Base-by-base conservation (phyloP, 2,797 vertebrate species). In the Arrhamphus sclerolepis region DNA sequence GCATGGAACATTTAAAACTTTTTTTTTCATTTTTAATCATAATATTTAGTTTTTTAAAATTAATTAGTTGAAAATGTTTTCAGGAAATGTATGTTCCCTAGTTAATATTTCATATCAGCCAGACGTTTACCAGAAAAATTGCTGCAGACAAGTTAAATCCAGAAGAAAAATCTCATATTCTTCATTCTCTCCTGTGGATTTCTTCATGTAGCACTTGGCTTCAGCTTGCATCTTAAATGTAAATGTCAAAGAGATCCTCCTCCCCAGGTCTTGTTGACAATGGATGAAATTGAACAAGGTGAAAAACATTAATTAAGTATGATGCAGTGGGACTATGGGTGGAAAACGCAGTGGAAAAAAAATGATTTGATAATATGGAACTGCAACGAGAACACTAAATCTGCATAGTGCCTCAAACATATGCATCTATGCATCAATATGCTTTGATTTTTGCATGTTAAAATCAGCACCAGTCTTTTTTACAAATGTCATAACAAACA, bases 281-380 rank as follows among this genome's bases (percentile, higher is more conserved):
- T 70, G 77, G 68, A 61, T 7, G 28, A 83, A 83, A 85, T 80
- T 79, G 72, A 88, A 87, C 76, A 80, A 71, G 77, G 70, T 72
- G 50, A 53, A 81, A 81, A 84, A 83, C 82, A 77, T 70, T 58
- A 38, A 82, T 47, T 59, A 47, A 75, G 47, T 51, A 55, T 29
- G 61, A 75, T 55, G 14, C 41, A 54, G 59, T 44, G 52, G 24
- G 20, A 1, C 49, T 31, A 5, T 46, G 56, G 42, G 52, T 55
- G 43, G 56, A 63, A 66, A 78, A 72, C 31, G 22, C 20, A 51
- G 11, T 29, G 20, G 19, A 48, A 59, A 51, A 53, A n/a, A n/a
- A n/a, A n/a, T n/a, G n/a, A n/a, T n/a, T n/a, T n/a, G n/a, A 38
- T 11, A 1, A 39, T 43, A 58, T 18, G 2, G 22, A 39, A 38